phyloP scores from a whole-genome alignment of 1,140 invertebrate species.

The Nixonia krombeini region DNA sequence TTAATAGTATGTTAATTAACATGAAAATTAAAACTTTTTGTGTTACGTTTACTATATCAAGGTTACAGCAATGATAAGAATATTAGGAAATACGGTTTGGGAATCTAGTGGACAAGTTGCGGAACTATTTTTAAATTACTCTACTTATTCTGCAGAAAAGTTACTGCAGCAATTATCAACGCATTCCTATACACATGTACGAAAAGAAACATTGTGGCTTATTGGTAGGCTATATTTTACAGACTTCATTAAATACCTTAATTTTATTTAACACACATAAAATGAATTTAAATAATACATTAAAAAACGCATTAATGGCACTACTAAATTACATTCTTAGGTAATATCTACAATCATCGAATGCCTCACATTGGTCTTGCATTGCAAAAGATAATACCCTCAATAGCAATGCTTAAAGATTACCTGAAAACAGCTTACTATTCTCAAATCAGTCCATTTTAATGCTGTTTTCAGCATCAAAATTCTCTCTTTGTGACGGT shows the following conservation, averaged over 20 bases:
- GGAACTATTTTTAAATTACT: conserved; percentile 51
- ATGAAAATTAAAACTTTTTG: conserved; percentile 11
- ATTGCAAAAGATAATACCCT: background rate
- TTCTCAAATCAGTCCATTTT: background rate
- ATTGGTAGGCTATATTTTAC: conserved; percentile 62
- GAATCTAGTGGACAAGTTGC: conserved; percentile 48
- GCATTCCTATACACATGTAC: conserved; percentile 54
- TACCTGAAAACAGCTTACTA: background rate
- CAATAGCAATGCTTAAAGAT: background rate
- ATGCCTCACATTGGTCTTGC: background rate
- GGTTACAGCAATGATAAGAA: conserved; percentile 57
- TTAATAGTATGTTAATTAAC: conserved; percentile 6
- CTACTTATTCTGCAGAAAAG: conserved; percentile 45
- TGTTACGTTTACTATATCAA: conserved; percentile 25
- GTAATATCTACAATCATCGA: background rate
- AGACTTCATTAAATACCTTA: conserved; percentile 5
- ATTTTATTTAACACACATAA: conserved; percentile 1
- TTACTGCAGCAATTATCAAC: conserved; percentile 51
- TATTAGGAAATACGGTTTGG: conserved; percentile 54
- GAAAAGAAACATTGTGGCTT: conserved; percentile 64
- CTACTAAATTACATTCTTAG: background rate
- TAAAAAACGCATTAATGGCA: background rate
- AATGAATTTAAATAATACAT: too few species aligned
- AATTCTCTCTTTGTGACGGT: conserved; percentile 13
- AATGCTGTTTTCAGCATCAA: background rate